phyloP scores from a whole-genome alignment of 2,888 invertebrate genomes.

The Dynastes grantii region DNA sequence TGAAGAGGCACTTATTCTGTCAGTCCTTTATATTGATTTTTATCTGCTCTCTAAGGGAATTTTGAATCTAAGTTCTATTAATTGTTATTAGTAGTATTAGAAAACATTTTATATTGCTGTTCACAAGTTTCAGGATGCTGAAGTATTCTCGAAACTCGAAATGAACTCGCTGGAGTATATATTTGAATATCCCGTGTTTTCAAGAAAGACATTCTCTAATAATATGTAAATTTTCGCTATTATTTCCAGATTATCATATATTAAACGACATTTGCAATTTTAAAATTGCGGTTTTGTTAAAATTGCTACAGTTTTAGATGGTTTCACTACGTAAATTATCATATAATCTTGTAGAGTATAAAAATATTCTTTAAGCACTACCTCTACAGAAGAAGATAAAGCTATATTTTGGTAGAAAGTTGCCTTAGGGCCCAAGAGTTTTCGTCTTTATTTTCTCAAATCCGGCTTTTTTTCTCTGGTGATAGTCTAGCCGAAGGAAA shows the following conservation, averaged over 20 bases:
- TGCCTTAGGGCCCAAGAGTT: neutral
- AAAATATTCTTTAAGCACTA: neutral
- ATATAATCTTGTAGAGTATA: neutral
- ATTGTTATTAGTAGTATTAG: no score
- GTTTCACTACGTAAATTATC: no score
- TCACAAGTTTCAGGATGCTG: no score
- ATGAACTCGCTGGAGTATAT: no score
- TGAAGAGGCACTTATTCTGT: neutral
- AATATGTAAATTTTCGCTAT: conserved; percentile 8
- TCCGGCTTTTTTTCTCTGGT: neutral
- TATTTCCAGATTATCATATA: conserved; percentile 10
- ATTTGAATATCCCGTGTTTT: no score
- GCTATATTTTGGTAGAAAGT: no score
- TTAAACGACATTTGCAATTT: conserved; percentile 6
- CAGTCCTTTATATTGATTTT: no score
- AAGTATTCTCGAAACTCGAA: no score
- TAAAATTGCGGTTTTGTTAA: neutral
- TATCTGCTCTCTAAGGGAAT: no score
- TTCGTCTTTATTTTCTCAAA: neutral
- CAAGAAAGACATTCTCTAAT: neutral
- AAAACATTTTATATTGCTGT: no score
- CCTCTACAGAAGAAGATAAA: no score
- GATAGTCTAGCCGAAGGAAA: neutral
- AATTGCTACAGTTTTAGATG: neutral
- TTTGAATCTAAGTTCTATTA: no score